Evolutionary conservation across 2,797 vertebrate species (phyloP), one percentile per base, ranked within the genome.

Genomic region (Lycodopsis pacificus): DNA sequence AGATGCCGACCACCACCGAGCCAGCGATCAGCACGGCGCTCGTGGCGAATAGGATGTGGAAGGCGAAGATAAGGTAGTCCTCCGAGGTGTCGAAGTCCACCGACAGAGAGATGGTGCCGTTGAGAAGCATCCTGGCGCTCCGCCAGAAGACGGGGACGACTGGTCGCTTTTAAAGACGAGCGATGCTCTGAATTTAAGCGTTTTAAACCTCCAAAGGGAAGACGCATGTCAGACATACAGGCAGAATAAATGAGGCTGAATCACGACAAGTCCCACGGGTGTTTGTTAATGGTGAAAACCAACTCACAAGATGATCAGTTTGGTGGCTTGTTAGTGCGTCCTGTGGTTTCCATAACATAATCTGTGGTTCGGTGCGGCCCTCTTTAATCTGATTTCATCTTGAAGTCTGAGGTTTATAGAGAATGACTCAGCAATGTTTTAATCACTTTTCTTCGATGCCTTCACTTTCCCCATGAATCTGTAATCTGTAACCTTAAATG

Each of bases 21-120:
- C 94, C 92, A 19, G 95, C 95, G 15, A 96, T 82, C 4, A 94
- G 80, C 68, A 91, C 90, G 8, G 94, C 89, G 56, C 87, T 82
- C 0, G 95, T 94, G 79, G 93, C 95, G 56, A 96, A 95, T 40
- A 94, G 15, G 6, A 95, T 85, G 42, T 96, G 95, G 77, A 95
- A 96, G 57, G 85, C 84, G 79, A 96, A 95, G 76, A 96, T 88
- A 38, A 95, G 68, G 68, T 91, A 95, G 70, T 96, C 95, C 22
- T 71, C 93, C 9, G 91, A 88, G 51, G 83, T 90, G 87, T 76
- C 71, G 83, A 95, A 96, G 62, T 93, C 85, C 51, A 96, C 93
- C 8, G 95, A 95, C 79, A 96, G 88, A 14, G 88, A 86, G 56
- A 94, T 22, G 58, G 79, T 94, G 59, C 42, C 19, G 87, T 95